Evolutionary conservation across 2,888 invertebrate genomes (phyloP).

Genomic region (Cotesia congregata): DNA sequence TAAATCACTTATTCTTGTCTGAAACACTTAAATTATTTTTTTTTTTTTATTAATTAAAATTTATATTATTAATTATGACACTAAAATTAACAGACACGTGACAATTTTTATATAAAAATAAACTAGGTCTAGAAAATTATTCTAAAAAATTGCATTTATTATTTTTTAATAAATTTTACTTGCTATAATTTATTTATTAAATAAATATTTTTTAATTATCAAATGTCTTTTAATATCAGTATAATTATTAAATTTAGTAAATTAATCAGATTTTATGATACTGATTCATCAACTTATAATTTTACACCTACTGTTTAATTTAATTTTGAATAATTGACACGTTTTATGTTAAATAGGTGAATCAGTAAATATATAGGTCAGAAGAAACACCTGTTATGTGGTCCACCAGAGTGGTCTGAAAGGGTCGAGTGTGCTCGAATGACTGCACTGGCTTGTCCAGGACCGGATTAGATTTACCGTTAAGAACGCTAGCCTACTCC

Average conservation of each 20-base stretch:
- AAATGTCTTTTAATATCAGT: no score
- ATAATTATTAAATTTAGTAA: no score
- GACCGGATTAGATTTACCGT: slow-evolving; percentile 44
- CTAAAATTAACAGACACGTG: no score
- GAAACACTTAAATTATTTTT: slow-evolving; percentile 6
- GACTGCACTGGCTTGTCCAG: slow-evolving; percentile 27
- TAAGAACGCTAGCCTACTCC: slow-evolving; percentile 35
- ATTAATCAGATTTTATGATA: no score
- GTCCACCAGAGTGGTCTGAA: slow-evolving; percentile 17
- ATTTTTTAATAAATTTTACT: no score
- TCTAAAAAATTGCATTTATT: no score
- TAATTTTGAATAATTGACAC: background rate
- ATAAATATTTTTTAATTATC: no score
- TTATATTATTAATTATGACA: no score
- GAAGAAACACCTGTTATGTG: background rate
- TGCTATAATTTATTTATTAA: no score
- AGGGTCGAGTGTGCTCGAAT: slow-evolving; percentile 25
- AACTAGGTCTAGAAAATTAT: no score
- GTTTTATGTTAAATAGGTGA: background rate
- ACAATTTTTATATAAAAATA: no score
- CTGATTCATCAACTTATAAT: background rate
- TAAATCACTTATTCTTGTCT: background rate
- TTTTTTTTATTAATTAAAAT: background rate
- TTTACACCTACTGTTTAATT: background rate
- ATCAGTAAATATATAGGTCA: background rate